Conservation (phyloP, 37 sponge, comb jelly and placozoan genomes). For the Theonella swinhoei region DNA sequence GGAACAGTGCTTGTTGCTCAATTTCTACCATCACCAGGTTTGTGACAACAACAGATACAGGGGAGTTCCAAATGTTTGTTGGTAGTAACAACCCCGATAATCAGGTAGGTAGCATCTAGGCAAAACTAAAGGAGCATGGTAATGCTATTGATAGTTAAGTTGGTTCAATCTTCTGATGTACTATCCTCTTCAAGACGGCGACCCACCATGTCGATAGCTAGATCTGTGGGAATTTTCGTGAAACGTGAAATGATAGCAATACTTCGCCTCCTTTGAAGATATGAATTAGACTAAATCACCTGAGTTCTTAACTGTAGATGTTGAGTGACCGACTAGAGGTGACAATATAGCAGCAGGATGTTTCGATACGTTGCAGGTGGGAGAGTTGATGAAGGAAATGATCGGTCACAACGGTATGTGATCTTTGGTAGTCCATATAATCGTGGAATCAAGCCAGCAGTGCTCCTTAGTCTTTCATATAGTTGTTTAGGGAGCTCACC, state of each 20-base stretch:
- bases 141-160: background rate
- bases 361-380: constrained; percentile 11
- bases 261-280: background rate
- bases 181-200: too few relatives aligned
- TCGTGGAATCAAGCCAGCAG: too few relatives aligned
- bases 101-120: background rate
- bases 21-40: constrained; percentile 38
- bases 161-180: background rate
- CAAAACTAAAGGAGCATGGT: background rate
- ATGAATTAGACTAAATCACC: constrained; percentile 5
- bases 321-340: too few relatives aligned
- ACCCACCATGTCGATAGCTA: constrained; percentile 11
- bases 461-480: constrained; percentile 10
- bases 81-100: too few relatives aligned
- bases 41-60: too few relatives aligned
- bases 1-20: background rate
- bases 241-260: constrained; percentile 26
- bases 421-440: constrained; percentile 37
- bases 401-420: constrained; percentile 11
- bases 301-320: too few relatives aligned
- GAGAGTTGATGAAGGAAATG: constrained; percentile 14
- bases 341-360: constrained; percentile 3
- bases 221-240: background rate
- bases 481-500: too few relatives aligned
- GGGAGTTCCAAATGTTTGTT: too few relatives aligned